Evolutionary conservation across 2,797 vertebrate genomes (phyloP).

Genomic region (Diglossa cyanea): DNA sequence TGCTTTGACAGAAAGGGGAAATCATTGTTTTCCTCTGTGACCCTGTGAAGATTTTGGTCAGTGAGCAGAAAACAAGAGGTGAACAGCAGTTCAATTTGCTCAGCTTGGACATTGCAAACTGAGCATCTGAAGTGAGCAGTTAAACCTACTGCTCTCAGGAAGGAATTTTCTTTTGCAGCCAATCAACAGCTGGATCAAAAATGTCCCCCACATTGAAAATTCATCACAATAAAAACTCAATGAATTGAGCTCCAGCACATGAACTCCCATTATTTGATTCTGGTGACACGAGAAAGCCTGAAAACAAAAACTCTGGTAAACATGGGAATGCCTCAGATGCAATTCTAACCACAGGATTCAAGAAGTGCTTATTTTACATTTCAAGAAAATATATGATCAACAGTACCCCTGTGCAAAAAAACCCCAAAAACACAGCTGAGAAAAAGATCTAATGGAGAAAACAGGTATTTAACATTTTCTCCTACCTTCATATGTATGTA

Average conservation of each 20-base stretch:
- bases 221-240: conserved; percentile 15
- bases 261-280: neutral
- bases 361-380: neutral
- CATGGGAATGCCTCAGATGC: neutral
- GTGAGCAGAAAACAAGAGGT: neutral
- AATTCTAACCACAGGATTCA: neutral
- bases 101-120: neutral
- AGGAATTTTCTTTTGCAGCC: neutral
- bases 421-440: neutral
- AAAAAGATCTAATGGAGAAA: conserved; percentile 32
- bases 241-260: neutral
- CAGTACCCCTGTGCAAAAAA: neutral
- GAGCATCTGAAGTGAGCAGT: neutral
- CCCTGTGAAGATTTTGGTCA: conserved; percentile 1
- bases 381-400: neutral
- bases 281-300: conserved; percentile 17
- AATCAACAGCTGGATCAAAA: neutral
- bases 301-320: conserved; percentile 9
- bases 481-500: neutral
- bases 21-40: neutral
- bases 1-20: neutral
- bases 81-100: conserved; percentile 23
- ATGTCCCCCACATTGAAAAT: conserved; percentile 31
- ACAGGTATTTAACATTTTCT: conserved; percentile 12
- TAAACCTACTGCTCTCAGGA: neutral